Base-by-base conservation (phyloP, 64 coral and sea anemone species). In the Montipora sp. region DNA sequence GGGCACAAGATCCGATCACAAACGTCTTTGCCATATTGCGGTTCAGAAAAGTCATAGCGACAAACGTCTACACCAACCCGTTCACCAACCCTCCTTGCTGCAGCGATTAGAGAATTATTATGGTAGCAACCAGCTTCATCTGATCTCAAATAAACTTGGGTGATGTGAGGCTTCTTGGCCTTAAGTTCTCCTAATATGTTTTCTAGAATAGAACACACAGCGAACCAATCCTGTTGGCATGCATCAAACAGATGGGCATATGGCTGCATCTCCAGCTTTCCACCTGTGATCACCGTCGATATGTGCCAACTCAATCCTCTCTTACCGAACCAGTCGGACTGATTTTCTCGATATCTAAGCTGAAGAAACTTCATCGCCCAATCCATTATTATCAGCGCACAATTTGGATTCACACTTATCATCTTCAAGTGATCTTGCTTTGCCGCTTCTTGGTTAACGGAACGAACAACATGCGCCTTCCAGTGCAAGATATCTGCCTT, bases 361-460 rank as follows among this genome's bases (percentile, higher is more conserved):
- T 90, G 76, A 16, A 63, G 57, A 24, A 90, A 90, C 80, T 90
- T 80, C 88, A 90, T 90, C 12, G 88, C 88, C 88, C 88, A 90
- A 43, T 90, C 88, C 77, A 90, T 80, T 68, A 90, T 18, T 27
- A 80, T 67, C 7, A 90, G 70, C n/a, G 70, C 70, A 7, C 5
- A 55, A 5, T 49, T 18, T 48, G 59, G 69, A 43, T 69, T 71
- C 5, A n/a, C 5, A 51, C 66, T 43, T 69, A 90, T 59, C 8
- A 16, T 18, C 51, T 73, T 70, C 22, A 90, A 68, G 5, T 80
- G 7, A 90, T 90, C 88, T 47, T 47, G 72, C 60, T 75, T 89
- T 51, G 87, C 87, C 16, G 51, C 51, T 51, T 73, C 69, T 45
- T 89, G 87, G 61, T 76, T 76, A 8, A 60, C 73, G 10, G 87